Base-by-base conservation (phyloP, 1,140 invertebrate species). In the Lerema accius region DNA sequence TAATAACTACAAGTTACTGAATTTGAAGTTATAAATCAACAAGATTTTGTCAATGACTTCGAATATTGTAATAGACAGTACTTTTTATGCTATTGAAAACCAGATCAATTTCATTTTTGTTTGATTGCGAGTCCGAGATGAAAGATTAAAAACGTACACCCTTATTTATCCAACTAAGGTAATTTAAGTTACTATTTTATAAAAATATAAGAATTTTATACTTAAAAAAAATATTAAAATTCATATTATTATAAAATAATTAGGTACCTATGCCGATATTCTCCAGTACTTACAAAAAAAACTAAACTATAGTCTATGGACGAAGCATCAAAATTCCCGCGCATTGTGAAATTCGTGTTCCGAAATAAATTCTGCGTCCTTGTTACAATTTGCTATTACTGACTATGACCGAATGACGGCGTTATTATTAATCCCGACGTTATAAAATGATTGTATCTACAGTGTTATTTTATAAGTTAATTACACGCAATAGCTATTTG, bases 361-460 rank as follows among this genome's bases (percentile, higher is more conserved):
- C 74, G 69, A 80, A 80, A 80, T 82, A 82, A 72, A 61, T 19
- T 58, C 55, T n/a, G n/a, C 51, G 80, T 66, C 78, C 80, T 82
- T 80, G 78, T 58, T 53, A 61, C 39, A 10, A 43, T 9, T 13
- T 26, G 5, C 19, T 39, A 7, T 43, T 51, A 40, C 11, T 23
- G 10, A 6, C 40, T 23, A 4, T 23, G 11, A 55, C 15, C 40
- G 15, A 56, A 43, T 43, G 13, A 10, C 51, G 13, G 50, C 14
- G 19, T 14, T 32, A 32, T n/a, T 49, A 3, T 49, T 4, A 32
- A 4, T 32, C 28, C 3, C 28, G 28, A 7, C 28, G 2, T 23
- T 23, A 32, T 32, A 32, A 32, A 32, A 32, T 32, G 28, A 32
- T 32, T 32, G 4, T 32, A 32, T 32, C 28, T 32, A 5, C 28